phyloP scores from a whole-genome alignment of 2,113 vertebrate genomes.

The Nothoprocta pentlandii region DNA sequence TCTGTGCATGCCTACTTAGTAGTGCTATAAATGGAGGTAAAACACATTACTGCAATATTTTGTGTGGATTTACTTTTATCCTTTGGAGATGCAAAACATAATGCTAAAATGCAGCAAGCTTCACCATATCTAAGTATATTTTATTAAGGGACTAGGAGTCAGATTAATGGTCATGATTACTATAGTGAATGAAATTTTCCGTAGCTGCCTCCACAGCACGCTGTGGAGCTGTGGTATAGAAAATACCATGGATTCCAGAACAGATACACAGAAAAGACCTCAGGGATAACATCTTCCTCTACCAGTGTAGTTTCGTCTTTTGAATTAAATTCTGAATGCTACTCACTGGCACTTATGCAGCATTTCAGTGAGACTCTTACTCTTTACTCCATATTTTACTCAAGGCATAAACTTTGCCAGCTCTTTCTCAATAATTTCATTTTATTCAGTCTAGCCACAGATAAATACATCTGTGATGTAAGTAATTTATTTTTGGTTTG shows the following conservation, averaged over 20 bases:
- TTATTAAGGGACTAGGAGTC: neutral
- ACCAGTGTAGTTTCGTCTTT: neutral
- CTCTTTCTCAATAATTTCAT: conserved; percentile 60
- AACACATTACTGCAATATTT: neutral
- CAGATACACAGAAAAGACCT: neutral
- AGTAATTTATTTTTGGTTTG: neutral
- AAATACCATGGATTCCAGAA: neutral
- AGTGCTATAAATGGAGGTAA: neutral
- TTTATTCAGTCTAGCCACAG: neutral
- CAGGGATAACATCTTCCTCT: neutral
- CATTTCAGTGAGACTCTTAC: neutral
- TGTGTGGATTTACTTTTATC: neutral
- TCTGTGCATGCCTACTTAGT: neutral
- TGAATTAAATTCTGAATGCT: neutral
- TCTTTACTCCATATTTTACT: conserved; percentile 49
- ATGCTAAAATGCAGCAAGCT: neutral
- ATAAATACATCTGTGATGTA: neutral
- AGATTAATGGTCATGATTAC: neutral
- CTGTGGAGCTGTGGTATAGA: neutral
- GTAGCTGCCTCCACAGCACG: neutral
- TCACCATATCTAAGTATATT: neutral
- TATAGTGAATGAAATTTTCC: neutral
- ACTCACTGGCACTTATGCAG: neutral
- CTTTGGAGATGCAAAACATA: neutral
- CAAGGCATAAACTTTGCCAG: conserved; percentile 19